Conservation (phyloP, 1,140 invertebrate genomes). For the Drepana arcuata region DNA sequence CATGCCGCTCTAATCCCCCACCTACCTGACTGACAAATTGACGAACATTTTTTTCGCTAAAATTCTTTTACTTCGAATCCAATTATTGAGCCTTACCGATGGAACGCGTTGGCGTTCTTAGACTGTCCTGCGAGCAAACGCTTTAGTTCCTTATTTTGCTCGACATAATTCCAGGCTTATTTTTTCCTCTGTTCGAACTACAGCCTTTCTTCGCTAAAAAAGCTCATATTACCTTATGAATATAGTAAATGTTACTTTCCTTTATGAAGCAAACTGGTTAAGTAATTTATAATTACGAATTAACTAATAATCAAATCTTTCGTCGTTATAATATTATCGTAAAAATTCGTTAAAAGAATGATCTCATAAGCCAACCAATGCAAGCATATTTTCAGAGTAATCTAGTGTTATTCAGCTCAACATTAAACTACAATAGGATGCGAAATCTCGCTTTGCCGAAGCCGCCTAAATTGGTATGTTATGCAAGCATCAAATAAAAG, state of each 20-base stretch:
- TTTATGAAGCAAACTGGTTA: no score
- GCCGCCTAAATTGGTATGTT: conserved; percentile 31
- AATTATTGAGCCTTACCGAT: conserved; percentile 48
- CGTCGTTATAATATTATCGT: no score
- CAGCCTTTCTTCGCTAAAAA: no score
- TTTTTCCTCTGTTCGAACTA: conserved; percentile 17
- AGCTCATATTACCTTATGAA: no score
- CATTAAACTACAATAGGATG: conserved; percentile 29
- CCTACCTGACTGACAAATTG: conserved; percentile 55
- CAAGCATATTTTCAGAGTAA: conserved; percentile 25
- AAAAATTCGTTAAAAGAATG: no score
- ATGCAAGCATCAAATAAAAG: conserved; percentile 32
- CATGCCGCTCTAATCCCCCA: conserved; percentile 38
- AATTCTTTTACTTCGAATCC: conserved; percentile 47
- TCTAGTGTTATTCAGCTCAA: conserved; percentile 31
- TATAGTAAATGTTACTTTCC: no score
- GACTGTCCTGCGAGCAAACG: conserved; percentile 11
- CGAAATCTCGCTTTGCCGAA: conserved; percentile 32
- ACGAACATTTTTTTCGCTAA: conserved; percentile 49
- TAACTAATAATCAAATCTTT: no score
- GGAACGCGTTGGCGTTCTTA: conserved; percentile 29
- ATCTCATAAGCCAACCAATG: conserved; percentile 15
- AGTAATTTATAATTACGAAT: no score
- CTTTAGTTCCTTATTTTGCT: conserved; percentile 26
- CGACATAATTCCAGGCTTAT: conserved; percentile 16